A percentile compares a stretch with the other conserved stretches of the same genome.
phyloP scores from a whole-genome alignment of 2,113 vertebrate genomes.

The Thalassarche chlororhynchos region DNA sequence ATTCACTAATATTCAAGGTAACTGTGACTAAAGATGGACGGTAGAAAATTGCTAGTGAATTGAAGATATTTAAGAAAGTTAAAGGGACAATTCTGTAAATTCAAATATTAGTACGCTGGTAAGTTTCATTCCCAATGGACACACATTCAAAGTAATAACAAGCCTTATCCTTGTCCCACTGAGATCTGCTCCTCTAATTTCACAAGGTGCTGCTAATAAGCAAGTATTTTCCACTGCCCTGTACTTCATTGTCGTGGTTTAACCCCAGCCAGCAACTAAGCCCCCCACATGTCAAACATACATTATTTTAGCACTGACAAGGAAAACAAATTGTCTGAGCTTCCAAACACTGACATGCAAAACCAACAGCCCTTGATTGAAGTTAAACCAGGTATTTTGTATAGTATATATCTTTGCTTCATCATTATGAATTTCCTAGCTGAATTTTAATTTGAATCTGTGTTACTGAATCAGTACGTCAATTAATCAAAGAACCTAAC shows the following conservation, averaged over 20 bases:
- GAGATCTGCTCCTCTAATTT: neutral
- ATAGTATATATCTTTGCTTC: neutral
- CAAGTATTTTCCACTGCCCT: neutral
- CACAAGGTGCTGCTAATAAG: neutral
- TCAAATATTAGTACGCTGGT: neutral
- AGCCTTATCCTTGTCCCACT: neutral
- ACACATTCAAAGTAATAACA: neutral
- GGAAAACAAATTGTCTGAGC: neutral
- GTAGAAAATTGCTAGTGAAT: neutral
- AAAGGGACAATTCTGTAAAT: neutral
- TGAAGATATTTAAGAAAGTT: neutral
- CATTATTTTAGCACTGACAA: neutral
- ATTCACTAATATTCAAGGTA: neutral
- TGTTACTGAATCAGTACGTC: neutral
- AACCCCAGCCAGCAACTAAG: too few species aligned
- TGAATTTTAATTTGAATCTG: neutral
- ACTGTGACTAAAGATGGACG: neutral
- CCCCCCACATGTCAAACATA: neutral
- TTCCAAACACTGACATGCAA: neutral
- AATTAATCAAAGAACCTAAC: neutral
- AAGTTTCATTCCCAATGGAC: neutral
- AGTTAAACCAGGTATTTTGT: neutral
- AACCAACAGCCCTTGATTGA: accelerated
- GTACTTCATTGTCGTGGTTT: too few species aligned
- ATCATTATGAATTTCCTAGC: neutral